Evolutionary conservation across 2,113 vertebrate species (phyloP).

Genomic region (Raja brachyura): DNA sequence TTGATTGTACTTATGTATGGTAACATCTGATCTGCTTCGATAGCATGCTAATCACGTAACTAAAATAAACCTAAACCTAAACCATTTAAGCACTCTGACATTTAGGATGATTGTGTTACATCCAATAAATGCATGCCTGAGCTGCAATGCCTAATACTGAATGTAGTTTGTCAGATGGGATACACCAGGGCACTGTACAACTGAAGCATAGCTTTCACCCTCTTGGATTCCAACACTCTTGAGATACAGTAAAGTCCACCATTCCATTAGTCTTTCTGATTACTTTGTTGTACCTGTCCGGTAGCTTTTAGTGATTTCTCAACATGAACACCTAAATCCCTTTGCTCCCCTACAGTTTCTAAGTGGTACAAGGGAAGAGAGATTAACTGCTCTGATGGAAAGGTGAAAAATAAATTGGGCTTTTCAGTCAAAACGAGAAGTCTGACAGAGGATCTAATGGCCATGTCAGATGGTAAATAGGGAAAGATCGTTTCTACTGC

Average conservation of each 20-base stretch:
- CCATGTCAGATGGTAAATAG: neutral
- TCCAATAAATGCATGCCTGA: neutral
- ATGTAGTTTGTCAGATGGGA: neutral
- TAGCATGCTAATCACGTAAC: too few species aligned
- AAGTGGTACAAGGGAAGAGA: neutral
- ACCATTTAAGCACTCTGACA: neutral
- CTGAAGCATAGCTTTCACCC: neutral
- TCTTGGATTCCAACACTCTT: neutral
- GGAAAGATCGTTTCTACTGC: neutral
- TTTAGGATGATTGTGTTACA: neutral
- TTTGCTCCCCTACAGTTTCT: neutral
- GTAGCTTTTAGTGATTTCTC: neutral
- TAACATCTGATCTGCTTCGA: too few species aligned
- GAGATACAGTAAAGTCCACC: neutral
- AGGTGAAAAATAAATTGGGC: constrained; percentile 8
- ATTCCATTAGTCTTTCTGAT: constrained; percentile 7
- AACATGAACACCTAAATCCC: neutral
- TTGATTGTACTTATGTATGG: too few species aligned
- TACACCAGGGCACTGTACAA: neutral
- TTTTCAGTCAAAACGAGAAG: neutral
- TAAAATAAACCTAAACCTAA: too few species aligned
- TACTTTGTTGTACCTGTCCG: constrained; percentile 7
- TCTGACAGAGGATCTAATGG: neutral
- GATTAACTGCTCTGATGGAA: constrained; percentile 13
- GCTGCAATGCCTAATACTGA: neutral